Conservation (phyloP, 2,888 invertebrate species). For the Calliscelio sp. region DNA sequence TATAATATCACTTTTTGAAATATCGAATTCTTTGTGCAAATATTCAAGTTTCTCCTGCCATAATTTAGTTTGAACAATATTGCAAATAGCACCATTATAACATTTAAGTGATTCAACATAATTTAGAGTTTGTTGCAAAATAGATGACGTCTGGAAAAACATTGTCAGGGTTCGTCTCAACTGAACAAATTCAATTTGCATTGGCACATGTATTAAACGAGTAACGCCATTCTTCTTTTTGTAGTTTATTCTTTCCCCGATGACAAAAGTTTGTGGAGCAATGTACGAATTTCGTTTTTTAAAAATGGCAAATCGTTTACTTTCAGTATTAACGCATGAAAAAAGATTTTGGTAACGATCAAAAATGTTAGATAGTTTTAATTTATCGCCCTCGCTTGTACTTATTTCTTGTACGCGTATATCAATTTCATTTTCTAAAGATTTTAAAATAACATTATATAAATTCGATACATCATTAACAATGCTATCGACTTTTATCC, state of each 20-base stretch:
- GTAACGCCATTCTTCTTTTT: slow-evolving; percentile 27
- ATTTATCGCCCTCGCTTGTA: background rate
- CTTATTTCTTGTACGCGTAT: background rate
- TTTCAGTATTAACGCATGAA: slow-evolving; percentile 12
- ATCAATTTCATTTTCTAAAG: slow-evolving; percentile 23
- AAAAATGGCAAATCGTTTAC: slow-evolving; percentile 30
- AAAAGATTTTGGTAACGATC: background rate
- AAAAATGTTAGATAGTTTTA: background rate
- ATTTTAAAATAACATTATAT: background rate
- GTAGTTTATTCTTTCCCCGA: slow-evolving; percentile 31
- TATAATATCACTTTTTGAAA: slow-evolving; percentile 19
- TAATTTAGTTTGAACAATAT: slow-evolving; percentile 25
- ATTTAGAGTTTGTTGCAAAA: slow-evolving; percentile 28
- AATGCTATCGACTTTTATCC: slow-evolving; percentile 31
- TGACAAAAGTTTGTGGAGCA: slow-evolving; percentile 15
- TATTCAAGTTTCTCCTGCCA: slow-evolving; percentile 26
- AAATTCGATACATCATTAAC: slow-evolving; percentile 32
- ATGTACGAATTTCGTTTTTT: slow-evolving; percentile 20
- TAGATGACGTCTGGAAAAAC: slow-evolving; percentile 36
- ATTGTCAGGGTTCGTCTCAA: slow-evolving; percentile 21
- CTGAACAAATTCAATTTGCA: slow-evolving; percentile 34
- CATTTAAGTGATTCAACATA: slow-evolving; percentile 21
- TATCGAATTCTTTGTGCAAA: slow-evolving; percentile 16
- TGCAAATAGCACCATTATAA: slow-evolving; percentile 11
- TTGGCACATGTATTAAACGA: slow-evolving; percentile 9